Base-by-base conservation (phyloP, 2,888 invertebrate species). In the Rhodophaea formosa region DNA sequence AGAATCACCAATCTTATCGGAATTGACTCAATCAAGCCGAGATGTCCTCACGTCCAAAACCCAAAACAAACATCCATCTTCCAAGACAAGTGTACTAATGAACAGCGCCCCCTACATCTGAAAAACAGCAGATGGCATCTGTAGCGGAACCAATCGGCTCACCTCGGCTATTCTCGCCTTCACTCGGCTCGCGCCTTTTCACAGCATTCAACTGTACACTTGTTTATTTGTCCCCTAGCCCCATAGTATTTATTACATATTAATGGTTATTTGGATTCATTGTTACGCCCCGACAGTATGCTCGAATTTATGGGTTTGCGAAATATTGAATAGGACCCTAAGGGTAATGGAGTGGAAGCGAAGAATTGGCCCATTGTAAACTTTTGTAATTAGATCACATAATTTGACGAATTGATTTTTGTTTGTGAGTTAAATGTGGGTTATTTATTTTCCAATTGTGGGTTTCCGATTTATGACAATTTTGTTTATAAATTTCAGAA, bases 191-290 rank as follows among this genome's bases (percentile, higher is more conserved):
- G 77, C 74, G 72, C 65, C 77, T 77, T 68, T 72, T 72, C 68
- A 83, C 83, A 85, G 84, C 17, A 51, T 35, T 51, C 15, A 51
- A 51, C 16, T 51, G 73, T 84, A 80, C 89, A 89, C 90, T 91
- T 91, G 91, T 90, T 90, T 90, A 86, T 89, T 89, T 88, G 87
- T 82, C 77, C 90, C 88, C 88, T 78, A 79, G 77, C 89, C 86
- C 91, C 83, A 84, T 86, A 87, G 88, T 89, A 91, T 91, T 91
- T 91, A 91, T 91, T 90, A 89, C 90, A 88, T 91, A 91, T 91
- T 91, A 91, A 91, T 91, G 89, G 91, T 91, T 91, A 91, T 91
- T 91, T 89, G 83, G 89, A 87, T 86, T 88, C 89, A 90, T 91
- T 91, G 90, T 91, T 83, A 84, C 76, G 82, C 77, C 79, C 77